Base-by-base conservation (phyloP, 2,113 vertebrate species). In the Hiodon tergisus region DNA sequence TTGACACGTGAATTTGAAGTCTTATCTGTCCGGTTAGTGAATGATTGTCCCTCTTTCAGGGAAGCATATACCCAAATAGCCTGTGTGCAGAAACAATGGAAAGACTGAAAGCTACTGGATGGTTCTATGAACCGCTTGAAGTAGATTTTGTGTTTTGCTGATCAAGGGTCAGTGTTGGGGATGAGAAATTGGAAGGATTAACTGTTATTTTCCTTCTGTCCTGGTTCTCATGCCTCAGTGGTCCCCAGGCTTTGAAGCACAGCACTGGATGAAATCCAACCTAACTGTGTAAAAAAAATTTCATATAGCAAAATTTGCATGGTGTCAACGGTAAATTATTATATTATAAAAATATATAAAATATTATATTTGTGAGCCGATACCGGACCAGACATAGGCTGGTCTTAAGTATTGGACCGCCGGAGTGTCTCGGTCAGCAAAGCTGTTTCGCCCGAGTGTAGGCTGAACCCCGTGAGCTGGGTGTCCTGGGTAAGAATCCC, bases 251-350 rank as follows among this genome's bases (percentile, higher is more conserved):
- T 60, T 16, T 3, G 8, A 14, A 17, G 47, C 52, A 65, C 61
- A 53, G 46, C 77, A 48, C 2, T 75, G 72, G 78, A 78, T 77
- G 85, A 88, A 89, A 90, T 80, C 78, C 79, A 83, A 88, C 81
- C 84, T 78, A 63, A 78, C 69, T 1, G 81, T 83, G 83, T 77
- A 73, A 81, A 83, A 80, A 84, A n/a, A n/a, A n/a, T n/a, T n/a
- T n/a, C 85, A 78, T 72, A 50, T 75, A 82, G 77, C 76, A 79
- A 84, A 78, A 59, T 86, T 78, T 57, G 83, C 80, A 86, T 80
- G 78, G 69, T 57, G 31, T 31, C 31, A 31, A 31, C 31, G 31
- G 31, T 31, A 31, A 31, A 31, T 31, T 31, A 31, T 31, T 31
- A 31, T 31, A 31, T 31, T 31, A 31, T 31, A 31, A 31, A 31